Evolutionary conservation across 2,888 invertebrate genomes (phyloP).

Genomic region (Eupithecia subfuscata): DNA sequence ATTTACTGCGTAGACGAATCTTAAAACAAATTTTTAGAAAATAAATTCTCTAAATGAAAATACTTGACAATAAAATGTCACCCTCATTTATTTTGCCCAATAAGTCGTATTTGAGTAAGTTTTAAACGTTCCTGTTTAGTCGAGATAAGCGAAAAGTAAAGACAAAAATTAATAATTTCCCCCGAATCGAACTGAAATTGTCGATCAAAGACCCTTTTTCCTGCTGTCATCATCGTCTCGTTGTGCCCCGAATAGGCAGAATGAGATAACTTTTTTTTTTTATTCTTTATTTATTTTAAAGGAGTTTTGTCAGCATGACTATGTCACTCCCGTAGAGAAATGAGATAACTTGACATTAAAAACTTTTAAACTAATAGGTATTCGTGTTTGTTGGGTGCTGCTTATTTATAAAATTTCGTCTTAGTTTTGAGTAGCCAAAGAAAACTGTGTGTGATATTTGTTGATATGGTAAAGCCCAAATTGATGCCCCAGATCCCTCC

Average conservation of each 20-base stretch:
- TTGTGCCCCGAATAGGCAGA: background rate
- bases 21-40: background rate
- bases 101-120: constrained; percentile 29
- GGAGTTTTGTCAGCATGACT: too few relatives aligned
- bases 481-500: too few relatives aligned
- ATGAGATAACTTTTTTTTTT: too few relatives aligned
- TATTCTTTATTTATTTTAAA: too few relatives aligned
- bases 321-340: too few relatives aligned
- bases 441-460: too few relatives aligned
- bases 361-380: too few relatives aligned
- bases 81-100: constrained; percentile 12
- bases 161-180: constrained; percentile 40
- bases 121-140: constrained; percentile 33
- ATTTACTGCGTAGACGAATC: background rate
- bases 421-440: too few relatives aligned
- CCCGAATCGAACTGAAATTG: constrained; percentile 41
- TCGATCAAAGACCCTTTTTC: constrained; percentile 33
- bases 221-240: background rate
- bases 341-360: too few relatives aligned
- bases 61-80: constrained; percentile 3
- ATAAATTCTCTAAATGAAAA: background rate
- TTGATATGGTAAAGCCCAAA: too few relatives aligned
- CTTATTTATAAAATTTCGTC: too few relatives aligned
- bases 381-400: too few relatives aligned
- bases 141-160: constrained; percentile 42